Percentiles rank a stretch among this genome's conserved stretches.
phyloP scores from a whole-genome alignment of 2,888 invertebrate species.

The Pseudanteris insignis region DNA sequence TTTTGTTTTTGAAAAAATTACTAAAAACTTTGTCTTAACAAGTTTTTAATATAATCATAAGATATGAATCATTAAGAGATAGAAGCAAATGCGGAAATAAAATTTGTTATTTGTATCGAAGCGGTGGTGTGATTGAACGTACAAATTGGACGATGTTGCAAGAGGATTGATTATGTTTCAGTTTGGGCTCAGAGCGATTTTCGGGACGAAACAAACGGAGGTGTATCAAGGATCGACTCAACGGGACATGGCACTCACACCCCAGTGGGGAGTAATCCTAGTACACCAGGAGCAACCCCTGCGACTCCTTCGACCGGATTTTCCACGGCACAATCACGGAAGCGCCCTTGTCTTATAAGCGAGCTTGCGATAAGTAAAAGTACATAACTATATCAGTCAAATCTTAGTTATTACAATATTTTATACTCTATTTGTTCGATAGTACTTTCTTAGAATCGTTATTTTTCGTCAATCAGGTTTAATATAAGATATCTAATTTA shows the following conservation, averaged over 20 bases:
- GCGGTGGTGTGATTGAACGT: no score
- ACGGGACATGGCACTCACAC: slow-evolving; percentile 66
- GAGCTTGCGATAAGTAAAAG: slow-evolving; percentile 71
- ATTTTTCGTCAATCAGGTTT: not conserved
- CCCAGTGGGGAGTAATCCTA: slow-evolving; percentile 71
- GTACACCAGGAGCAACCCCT: slow-evolving; percentile 68
- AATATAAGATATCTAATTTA: no score
- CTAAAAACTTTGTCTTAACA: no score
- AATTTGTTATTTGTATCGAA: no score
- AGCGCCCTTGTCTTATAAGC: slow-evolving; percentile 61
- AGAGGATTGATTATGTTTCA: slow-evolving; percentile 69
- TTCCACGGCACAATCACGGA: slow-evolving; percentile 65
- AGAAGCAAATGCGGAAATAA: no score
- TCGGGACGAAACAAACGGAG: slow-evolving; percentile 81
- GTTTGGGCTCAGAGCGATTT: slow-evolving; percentile 93
- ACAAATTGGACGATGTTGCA: slow-evolving; percentile 54
- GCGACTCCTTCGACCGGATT: slow-evolving; percentile 61
- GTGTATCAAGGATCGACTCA: slow-evolving; percentile 69
- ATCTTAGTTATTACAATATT: not conserved
- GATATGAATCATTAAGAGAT: no score
- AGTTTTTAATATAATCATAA: no score
- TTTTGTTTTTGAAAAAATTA: no score
- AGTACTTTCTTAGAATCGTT: not conserved
- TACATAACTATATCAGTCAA: slow-evolving; percentile 49
- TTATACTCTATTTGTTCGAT: not conserved